Evolutionary conservation across 2,797 vertebrate species (phyloP), one percentile per base, ranked within the genome.

Genomic region (Streptopelia turtur): DNA sequence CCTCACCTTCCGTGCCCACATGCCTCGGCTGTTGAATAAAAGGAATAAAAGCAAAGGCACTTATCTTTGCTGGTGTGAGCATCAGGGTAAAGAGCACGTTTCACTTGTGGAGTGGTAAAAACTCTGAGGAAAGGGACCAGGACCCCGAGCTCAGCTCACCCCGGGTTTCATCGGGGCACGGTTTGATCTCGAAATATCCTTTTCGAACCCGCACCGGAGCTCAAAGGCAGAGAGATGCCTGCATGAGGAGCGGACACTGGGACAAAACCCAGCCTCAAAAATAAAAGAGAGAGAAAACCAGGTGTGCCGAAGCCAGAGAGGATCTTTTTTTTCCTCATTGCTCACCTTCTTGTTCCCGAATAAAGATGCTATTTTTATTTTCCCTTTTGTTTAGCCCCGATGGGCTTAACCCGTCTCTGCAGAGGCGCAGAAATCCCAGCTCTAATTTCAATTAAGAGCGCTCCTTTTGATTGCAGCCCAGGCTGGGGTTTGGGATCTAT

Each of bases 361-460:
- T 94, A 94, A 91, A 96, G 94, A 95, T 90, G 94, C 94, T 33
- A 43, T 96, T 96, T 90, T 90, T 96, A 95, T 97, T 90, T 97
- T 95, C 74, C 85, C 91, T 96, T 84, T 93, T 93, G 83, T 74
- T 82, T 96, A 90, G 88, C 83, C 95, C 95, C 91, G 13, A 79
- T 35, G 90, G 96, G 81, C 95, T 97, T 96, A 87, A 95, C 94
- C 90, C 86, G 53, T 96, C 97, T 95, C 97, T 96, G 92, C 74
- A 43, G 98, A 97, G 95, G 85, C 90, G 49, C 93, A n/a, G 52
- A 96, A 97, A 97, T 97, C 97, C 96, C 97, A 78, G 90, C 95
- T 98, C 97, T 97, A 96, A 97, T 98, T 98, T 97, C 96, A 97
- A 95, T 97, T 96, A 96, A 97, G 89, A 96, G 90, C 4, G 4